Evolutionary conservation across 1,140 invertebrate genomes (phyloP).

Genomic region (Brachionus paranguensis): DNA sequence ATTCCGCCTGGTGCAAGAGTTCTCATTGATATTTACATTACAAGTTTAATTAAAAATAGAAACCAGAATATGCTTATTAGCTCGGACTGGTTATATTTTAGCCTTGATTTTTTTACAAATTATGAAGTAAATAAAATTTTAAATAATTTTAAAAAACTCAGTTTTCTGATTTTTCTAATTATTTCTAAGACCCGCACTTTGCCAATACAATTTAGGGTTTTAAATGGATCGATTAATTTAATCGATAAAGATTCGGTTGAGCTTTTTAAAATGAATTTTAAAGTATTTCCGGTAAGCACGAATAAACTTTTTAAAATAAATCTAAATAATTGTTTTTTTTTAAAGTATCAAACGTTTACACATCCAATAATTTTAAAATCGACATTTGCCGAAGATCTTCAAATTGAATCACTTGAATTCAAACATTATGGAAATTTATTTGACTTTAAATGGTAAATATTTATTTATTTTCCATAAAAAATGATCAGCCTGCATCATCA

Average conservation of each 20-base stretch:
- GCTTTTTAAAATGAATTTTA: not conserved
- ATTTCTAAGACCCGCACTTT: not conserved
- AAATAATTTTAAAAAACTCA: not conserved
- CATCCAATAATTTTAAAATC: not conserved
- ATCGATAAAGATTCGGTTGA: not conserved
- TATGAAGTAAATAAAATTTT: not conserved
- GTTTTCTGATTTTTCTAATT: not conserved
- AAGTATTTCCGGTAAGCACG: not conserved
- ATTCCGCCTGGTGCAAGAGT: not conserved
- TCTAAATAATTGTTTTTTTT: not conserved
- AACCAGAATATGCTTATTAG: not conserved
- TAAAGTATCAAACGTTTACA: not conserved
- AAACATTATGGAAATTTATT: conserved; percentile 22
- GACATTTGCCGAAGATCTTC: not conserved
- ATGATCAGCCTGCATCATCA: too few species aligned
- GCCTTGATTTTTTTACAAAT: not conserved
- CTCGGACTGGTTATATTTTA: not conserved
- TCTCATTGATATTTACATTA: not conserved
- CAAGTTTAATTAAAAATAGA: not conserved
- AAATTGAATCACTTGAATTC: not conserved
- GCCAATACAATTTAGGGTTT: not conserved
- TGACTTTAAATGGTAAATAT: not conserved
- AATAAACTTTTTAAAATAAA: too few species aligned
- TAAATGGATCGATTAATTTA: conserved; percentile 22
- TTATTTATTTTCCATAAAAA: not conserved